Conservation (phyloP, 2,797 vertebrate genomes). For the Apodemus agrarius region DNA sequence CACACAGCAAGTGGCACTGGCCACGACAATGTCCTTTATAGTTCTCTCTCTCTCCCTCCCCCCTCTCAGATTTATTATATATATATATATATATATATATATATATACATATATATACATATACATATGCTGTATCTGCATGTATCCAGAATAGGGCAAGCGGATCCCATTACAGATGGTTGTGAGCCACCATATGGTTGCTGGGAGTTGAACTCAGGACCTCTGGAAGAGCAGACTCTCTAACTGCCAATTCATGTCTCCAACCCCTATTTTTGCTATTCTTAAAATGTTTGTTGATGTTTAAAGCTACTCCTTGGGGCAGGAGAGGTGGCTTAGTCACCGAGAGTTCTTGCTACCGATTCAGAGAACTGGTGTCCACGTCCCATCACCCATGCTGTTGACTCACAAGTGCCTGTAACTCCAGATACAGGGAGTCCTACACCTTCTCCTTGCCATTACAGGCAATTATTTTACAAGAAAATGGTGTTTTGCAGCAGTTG, state of each 20-base stretch:
- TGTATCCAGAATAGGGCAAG: background rate
- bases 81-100: no score
- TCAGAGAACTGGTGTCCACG: no score
- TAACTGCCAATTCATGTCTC: background rate
- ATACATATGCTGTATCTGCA: background rate
- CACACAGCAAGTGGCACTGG: accelerated
- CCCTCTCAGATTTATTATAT: background rate
- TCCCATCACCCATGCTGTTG: no score
- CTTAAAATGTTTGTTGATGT: background rate
- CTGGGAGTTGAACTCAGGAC: no score
- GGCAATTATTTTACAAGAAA: background rate
- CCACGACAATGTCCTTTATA: accelerated
- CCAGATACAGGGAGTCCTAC: background rate
- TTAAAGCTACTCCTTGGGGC: background rate
- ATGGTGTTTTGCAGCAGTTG: background rate
- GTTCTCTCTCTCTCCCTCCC: no score
- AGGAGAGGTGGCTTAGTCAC: background rate
- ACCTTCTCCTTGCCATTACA: background rate
- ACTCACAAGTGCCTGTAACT: background rate
- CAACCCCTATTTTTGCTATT: background rate
- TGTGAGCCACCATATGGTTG: no score
- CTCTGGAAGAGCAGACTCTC: no score
- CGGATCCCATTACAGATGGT: no score
- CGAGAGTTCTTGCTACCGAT: background rate
- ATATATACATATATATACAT: background rate